Evolutionary conservation across 2,113 vertebrate genomes (phyloP).

Genomic region (Sula dactylatra): DNA sequence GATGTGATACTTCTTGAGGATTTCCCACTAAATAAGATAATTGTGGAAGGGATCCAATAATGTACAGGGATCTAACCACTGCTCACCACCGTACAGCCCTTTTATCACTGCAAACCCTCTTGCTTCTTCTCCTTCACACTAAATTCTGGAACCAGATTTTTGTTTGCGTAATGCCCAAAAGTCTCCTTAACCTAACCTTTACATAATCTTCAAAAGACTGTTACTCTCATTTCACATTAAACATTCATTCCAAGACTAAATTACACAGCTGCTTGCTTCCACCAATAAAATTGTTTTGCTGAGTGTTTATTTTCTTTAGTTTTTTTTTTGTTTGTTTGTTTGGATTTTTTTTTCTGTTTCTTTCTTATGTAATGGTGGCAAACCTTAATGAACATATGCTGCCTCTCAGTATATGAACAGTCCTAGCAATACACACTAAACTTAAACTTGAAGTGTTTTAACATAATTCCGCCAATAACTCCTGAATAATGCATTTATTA

Average conservation of each 20-base stretch:
- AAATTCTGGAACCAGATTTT: neutral
- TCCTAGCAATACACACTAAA: neutral
- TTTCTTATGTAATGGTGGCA: neutral
- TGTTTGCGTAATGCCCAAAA: neutral
- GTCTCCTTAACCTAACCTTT: neutral
- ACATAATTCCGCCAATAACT: constrained; percentile 22
- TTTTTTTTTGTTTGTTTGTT: neutral
- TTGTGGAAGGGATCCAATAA: neutral
- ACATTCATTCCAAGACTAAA: neutral
- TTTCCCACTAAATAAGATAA: neutral
- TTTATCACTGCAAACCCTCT: neutral
- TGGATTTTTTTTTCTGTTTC: neutral
- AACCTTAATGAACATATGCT: neutral
- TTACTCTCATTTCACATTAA: neutral
- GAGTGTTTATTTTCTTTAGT: neutral
- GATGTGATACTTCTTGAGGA: neutral
- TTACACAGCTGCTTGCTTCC: neutral
- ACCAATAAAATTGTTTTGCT: neutral
- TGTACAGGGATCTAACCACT: neutral
- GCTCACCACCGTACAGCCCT: neutral
- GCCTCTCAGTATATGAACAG: neutral
- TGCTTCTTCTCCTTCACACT: neutral
- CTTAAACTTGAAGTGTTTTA: neutral
- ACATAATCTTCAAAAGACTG: neutral
- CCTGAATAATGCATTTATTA: constrained; percentile 42